A percentile compares a stretch with the other conserved stretches of the same genome.
phyloP scores from a whole-genome alignment of 2,113 vertebrate species.

The Apistogramma diplotaenia region DNA sequence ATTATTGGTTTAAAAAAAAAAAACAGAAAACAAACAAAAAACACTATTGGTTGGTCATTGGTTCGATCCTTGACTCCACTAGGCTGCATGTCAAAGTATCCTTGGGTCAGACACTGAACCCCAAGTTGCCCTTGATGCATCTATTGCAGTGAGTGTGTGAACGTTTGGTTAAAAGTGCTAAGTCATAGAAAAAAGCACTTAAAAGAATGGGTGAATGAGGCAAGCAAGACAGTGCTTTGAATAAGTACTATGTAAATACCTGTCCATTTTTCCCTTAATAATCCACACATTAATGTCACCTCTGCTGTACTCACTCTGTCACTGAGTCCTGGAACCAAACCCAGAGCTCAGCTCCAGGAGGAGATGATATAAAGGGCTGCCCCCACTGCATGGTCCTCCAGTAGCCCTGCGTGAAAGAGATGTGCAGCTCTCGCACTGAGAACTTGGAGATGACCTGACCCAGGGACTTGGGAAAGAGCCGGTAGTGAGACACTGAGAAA shows the following conservation, averaged over 20 bases:
- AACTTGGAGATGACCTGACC: constrained; percentile 93
- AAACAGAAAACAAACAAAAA: background rate
- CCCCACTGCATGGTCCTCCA: constrained; percentile 94
- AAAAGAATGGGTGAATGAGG: background rate
- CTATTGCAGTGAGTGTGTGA: background rate
- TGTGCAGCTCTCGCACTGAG: constrained; percentile 89
- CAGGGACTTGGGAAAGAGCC: constrained; percentile 93
- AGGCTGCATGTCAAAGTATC: background rate
- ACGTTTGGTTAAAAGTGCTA: background rate
- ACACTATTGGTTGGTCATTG: background rate
- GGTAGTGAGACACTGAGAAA: constrained; percentile 89
- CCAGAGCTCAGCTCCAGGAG: constrained; percentile 85
- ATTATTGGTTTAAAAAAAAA: background rate
- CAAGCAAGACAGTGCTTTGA: background rate
- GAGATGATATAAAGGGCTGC: constrained; percentile 87
- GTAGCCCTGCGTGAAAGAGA: constrained; percentile 89
- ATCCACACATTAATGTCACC: background rate
- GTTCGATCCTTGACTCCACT: background rate
- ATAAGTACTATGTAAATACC: background rate
- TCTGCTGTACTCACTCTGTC: constrained; percentile 82
- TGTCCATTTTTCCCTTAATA: background rate
- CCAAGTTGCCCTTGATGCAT: background rate
- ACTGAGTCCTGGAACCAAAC: constrained; percentile 96
- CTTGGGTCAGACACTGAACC: background rate
- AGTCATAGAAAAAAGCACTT: background rate